Evolutionary conservation across 2,797 vertebrate genomes (phyloP).

Genomic region (Xiphophorus birchmanni): DNA sequence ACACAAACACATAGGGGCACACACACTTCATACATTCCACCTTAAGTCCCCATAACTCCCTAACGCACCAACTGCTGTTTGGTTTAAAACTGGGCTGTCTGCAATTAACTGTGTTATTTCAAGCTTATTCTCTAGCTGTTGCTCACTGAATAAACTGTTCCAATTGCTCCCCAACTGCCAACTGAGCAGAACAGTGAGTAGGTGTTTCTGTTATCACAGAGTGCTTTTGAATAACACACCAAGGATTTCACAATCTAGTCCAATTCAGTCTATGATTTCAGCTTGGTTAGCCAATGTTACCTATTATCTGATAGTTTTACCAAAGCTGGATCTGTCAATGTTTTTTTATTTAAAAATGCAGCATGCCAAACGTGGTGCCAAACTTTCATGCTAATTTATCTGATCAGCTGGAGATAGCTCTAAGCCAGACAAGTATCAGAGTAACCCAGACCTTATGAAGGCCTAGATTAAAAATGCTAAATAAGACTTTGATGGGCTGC

Average conservation of each 20-base stretch:
- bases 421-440: background rate
- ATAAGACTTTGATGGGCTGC: background rate
- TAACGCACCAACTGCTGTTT: conserved; percentile 67
- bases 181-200: conserved; percentile 71
- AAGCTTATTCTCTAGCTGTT: conserved; percentile 72
- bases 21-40: conserved; percentile 55
- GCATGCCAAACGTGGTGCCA: background rate
- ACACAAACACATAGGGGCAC: conserved; percentile 46
- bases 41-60: conserved; percentile 42
- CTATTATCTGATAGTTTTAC: conserved; percentile 44
- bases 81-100: conserved; percentile 72
- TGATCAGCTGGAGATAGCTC: background rate
- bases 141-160: conserved; percentile 73
- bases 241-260: conserved; percentile 51
- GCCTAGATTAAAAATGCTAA: background rate
- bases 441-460: too few relatives aligned
- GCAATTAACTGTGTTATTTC: conserved; percentile 79
- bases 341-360: conserved; percentile 15
- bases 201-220: conserved; percentile 72
- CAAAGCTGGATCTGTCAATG: conserved; percentile 29
- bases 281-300: conserved; percentile 23
- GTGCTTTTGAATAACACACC: conserved; percentile 59
- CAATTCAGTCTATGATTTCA: conserved; percentile 42
- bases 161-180: conserved; percentile 70
- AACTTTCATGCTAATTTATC: background rate